phyloP scores from a whole-genome alignment of 1,140 invertebrate species.

The Melanaphis sacchari region DNA sequence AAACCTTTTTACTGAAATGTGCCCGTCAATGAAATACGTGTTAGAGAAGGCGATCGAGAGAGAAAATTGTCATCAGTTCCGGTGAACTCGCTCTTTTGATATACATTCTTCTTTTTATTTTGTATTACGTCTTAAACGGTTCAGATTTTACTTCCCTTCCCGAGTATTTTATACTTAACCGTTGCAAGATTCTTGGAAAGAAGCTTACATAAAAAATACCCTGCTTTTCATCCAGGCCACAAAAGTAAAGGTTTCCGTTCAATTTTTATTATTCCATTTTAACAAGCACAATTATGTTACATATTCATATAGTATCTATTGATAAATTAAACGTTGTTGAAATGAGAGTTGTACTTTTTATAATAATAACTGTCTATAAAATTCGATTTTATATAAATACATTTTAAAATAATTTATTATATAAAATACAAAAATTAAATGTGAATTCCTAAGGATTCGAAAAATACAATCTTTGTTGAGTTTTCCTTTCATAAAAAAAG shows the following conservation, averaged over 20 bases:
- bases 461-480: not conserved
- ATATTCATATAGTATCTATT: not conserved
- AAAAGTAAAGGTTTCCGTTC: constrained; percentile 33
- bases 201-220: constrained; percentile 28
- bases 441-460: not conserved
- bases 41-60: constrained; percentile 25
- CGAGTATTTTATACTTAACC: constrained; percentile 45
- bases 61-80: constrained; percentile 57
- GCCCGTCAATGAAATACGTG: not conserved
- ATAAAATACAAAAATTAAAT: not conserved
- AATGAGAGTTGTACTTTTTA: not conserved
- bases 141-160: not conserved
- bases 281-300: constrained; percentile 6
- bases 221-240: not conserved
- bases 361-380: not conserved
- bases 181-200: not conserved
- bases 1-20: constrained; percentile 48
- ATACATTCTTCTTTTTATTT: constrained; percentile 37
- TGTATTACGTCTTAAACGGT: constrained; percentile 50
- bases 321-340: constrained; percentile 1
- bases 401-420: constrained; percentile 1
- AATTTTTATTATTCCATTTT: constrained; percentile 38
- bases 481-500: not conserved
- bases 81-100: constrained; percentile 27
- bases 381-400: not conserved